Evolutionary conservation across 2,113 vertebrate species (phyloP).

Genomic region (Cyprinodon variegatus): DNA sequence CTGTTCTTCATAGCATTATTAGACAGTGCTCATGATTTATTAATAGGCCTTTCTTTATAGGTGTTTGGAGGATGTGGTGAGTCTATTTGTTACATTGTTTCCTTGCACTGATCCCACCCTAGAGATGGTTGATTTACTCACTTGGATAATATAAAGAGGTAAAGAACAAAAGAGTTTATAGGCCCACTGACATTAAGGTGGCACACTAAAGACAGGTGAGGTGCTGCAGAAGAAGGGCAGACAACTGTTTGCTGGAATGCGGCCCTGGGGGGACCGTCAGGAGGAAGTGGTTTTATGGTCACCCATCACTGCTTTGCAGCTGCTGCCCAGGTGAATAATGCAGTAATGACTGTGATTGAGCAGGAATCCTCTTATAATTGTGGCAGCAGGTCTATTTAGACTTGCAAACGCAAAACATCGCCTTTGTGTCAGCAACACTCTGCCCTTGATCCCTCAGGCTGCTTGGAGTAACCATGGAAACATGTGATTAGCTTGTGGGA

Average conservation of each 20-base stretch:
- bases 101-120: slow-evolving; percentile 33
- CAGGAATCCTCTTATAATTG: slow-evolving; percentile 73
- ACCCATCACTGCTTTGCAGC: slow-evolving; percentile 58
- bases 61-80: slow-evolving; percentile 6
- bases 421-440: slow-evolving; percentile 65
- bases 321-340: slow-evolving; percentile 76
- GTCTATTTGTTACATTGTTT: slow-evolving; percentile 15
- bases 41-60: slow-evolving; percentile 35
- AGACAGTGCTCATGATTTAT: slow-evolving; percentile 17
- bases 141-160: slow-evolving; percentile 24
- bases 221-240: slow-evolving; percentile 28
- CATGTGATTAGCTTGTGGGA: slow-evolving; percentile 64
- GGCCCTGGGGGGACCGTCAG: slow-evolving; percentile 59
- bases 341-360: slow-evolving; percentile 74
- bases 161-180: slow-evolving; percentile 24
- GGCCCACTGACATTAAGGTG: slow-evolving; percentile 34
- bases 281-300: slow-evolving; percentile 67
- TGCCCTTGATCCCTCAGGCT: slow-evolving; percentile 61
- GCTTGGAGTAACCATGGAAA: slow-evolving; percentile 73
- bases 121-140: slow-evolving; percentile 25
- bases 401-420: slow-evolving; percentile 45
- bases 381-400: slow-evolving; percentile 52
- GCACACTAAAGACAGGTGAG: slow-evolving; percentile 29
- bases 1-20: slow-evolving; percentile 19
- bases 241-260: slow-evolving; percentile 78